These are phyloP conservation scores for Hirtodrosophila confusa DNA, from an alignment of 2,888 invertebrate genomes.

Conservation along the genomic window DNA sequence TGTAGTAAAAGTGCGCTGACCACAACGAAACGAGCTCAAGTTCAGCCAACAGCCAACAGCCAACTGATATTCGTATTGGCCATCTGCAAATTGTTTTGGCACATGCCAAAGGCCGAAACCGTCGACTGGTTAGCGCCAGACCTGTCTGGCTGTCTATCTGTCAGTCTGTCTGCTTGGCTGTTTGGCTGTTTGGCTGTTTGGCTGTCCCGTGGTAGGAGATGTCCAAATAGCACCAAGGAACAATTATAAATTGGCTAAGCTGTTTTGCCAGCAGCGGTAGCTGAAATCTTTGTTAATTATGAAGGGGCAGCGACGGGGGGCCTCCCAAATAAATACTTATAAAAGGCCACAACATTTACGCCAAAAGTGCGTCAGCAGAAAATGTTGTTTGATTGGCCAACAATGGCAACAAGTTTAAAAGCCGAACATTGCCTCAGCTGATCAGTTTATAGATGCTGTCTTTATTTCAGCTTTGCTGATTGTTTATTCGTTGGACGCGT, in stretches of 20 bases:
- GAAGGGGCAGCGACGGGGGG: conserved; percentile 2
- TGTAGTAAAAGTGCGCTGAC: conserved; percentile 66
- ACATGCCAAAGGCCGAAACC: conserved; percentile 52
- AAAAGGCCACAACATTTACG: conserved; percentile 40
- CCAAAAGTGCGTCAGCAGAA: conserved; percentile 68
- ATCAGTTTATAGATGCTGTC: conserved; percentile 34
- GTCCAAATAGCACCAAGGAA: conserved; percentile 34
- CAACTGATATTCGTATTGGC: no score
- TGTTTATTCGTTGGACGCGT: conserved; percentile 54
- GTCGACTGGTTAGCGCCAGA: conserved; percentile 38
- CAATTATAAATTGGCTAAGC: conserved; percentile 66
- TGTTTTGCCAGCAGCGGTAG: conserved; percentile 46
- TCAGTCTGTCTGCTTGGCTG: no score
- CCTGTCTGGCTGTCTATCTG: conserved; percentile 42
- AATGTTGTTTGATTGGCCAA: conserved; percentile 51
- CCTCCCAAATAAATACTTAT: conserved; percentile 11
- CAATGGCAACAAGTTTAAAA: conserved; percentile 42
- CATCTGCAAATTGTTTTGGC: conserved; percentile 68
- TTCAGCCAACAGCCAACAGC: conserved; percentile 34
- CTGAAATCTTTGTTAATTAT: conserved; percentile 55
- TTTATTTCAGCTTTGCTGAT: conserved; percentile 31
- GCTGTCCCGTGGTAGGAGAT: conserved; percentile 1
- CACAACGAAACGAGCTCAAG: conserved; percentile 47
- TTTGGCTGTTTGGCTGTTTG: no score
- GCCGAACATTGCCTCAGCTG: conserved; percentile 44